Percentiles rank a stretch among this genome's conserved stretches.
Evolutionary conservation across 2,888 invertebrate genomes (phyloP).

Genomic region (Micoletzkya japonica): DNA sequence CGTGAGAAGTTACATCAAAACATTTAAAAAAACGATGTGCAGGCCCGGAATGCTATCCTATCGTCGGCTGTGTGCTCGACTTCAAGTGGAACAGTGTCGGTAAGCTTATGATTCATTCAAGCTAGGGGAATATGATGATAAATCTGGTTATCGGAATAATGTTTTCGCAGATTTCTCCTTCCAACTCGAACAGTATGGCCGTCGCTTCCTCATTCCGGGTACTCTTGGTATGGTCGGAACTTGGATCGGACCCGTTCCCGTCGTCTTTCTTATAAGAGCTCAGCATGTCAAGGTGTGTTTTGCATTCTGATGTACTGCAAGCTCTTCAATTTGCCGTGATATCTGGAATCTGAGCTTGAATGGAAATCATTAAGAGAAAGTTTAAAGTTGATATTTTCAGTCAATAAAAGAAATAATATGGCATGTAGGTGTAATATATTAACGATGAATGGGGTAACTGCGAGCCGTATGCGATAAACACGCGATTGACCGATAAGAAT

Average conservation of each 20-base stretch:
- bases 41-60: constrained; percentile 21
- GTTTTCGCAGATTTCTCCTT: constrained; percentile 33
- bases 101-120: constrained; percentile 3
- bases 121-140: background rate
- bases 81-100: constrained; percentile 34
- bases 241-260: constrained; percentile 47
- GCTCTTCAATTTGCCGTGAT: too few relatives aligned
- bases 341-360: too few relatives aligned
- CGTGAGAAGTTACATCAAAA: too few relatives aligned
- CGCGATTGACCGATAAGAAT: too few relatives aligned
- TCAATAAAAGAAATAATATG: too few relatives aligned
- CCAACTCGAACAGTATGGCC: constrained; percentile 35
- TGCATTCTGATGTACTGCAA: too few relatives aligned
- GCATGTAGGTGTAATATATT: too few relatives aligned
- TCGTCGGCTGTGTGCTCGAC: constrained; percentile 32
- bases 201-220: constrained; percentile 15
- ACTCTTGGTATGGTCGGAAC: background rate
- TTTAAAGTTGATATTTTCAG: too few relatives aligned
- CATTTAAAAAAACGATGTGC: too few relatives aligned
- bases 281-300: constrained; percentile 39
- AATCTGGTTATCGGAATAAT: background rate
- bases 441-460: background rate
- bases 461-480: background rate
- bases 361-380: too few relatives aligned
- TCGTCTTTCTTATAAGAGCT: constrained; percentile 33